Evolutionary conservation across 2,797 vertebrate species (phyloP).

Genomic region (Ctenochaetus hawaiiensis): DNA sequence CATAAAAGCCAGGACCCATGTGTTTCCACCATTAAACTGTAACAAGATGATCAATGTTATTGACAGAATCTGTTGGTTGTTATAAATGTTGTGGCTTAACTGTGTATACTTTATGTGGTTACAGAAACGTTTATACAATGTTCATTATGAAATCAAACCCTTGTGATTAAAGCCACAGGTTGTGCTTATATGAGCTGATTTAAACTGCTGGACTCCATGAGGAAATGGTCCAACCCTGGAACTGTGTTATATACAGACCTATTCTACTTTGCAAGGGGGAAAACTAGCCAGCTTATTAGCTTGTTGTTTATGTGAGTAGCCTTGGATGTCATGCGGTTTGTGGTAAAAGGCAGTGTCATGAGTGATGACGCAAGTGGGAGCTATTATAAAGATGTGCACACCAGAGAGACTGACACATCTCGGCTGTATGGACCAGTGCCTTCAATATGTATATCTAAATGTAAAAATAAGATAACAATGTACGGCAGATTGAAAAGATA

Average conservation of each 20-base stretch:
- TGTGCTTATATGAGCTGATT: not conserved
- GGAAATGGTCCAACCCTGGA: not conserved
- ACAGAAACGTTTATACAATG: not conserved
- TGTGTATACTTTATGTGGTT: no score
- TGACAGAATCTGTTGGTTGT: no score
- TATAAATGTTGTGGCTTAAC: no score
- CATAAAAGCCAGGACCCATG: no score
- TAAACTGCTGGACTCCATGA: constrained; percentile 1
- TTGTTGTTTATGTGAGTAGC: constrained; percentile 57
- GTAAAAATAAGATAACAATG: constrained; percentile 8
- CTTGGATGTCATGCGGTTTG: constrained; percentile 39
- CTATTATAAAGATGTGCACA: constrained; percentile 64
- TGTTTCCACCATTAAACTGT: no score
- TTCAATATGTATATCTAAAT: constrained; percentile 35
- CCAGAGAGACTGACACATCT: constrained; percentile 32
- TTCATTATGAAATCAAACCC: not conserved
- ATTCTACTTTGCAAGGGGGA: not conserved
- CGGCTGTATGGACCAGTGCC: constrained; percentile 16
- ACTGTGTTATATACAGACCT: constrained; percentile 5
- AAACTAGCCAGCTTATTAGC: constrained; percentile 45
- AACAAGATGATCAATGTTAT: no score
- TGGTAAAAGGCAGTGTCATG: constrained; percentile 43
- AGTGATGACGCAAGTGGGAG: constrained; percentile 63
- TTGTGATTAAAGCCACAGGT: not conserved
- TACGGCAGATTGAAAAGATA: constrained; percentile 24